Evolutionary conservation across 2,888 invertebrate genomes (phyloP), one percentile per base, ranked within the genome.

Genomic region (Pristionchus arcanus): DNA sequence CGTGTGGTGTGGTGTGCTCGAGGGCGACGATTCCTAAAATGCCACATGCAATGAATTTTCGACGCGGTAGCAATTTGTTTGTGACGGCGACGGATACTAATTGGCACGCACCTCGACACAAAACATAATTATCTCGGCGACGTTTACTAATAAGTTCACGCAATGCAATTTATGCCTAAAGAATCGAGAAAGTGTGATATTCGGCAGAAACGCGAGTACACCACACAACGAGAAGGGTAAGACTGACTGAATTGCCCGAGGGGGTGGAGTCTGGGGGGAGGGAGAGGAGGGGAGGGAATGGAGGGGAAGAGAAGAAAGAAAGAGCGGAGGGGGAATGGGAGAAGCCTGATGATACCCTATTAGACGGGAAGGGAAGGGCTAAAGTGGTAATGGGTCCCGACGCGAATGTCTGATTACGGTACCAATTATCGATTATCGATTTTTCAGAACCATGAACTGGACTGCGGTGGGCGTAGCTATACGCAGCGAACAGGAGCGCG

Each of bases 381-480:
- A 42, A 77, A 42, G 77, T 21, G 42, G 77, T 49, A n/a, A 81
- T 42, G n/a, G 81, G n/a, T 49, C n/a, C 49, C 28, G 49, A 0
- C n/a, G 19, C n/a, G 49, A 49, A 37, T 37, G 3, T 81, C 49
- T 53, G 49, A 21, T 15, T 81, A 81, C 81, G 25, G 81, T 81
- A 74, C 21, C 74, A 28, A 49, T 81, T 81, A 81, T 49, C 16
- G 81, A 49, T 49, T n/a, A n/a, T n/a, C n/a, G n/a, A n/a, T n/a
- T n/a, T 81, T 49, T 53, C 28, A 28, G 42, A 15, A 28, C 2
- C 31, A 87, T 87, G 87, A 68, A 68, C 66, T 88, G 87, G 87
- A 88, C 87, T 1, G 87, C 87, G 3, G 55, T 88, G 11, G 87
- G 34, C 16, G 87, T 74, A 11, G 87, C 87, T 21, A 34, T 88